Conservation (phyloP, 2,888 invertebrate genomes). For the Xestia sexstrigata region DNA sequence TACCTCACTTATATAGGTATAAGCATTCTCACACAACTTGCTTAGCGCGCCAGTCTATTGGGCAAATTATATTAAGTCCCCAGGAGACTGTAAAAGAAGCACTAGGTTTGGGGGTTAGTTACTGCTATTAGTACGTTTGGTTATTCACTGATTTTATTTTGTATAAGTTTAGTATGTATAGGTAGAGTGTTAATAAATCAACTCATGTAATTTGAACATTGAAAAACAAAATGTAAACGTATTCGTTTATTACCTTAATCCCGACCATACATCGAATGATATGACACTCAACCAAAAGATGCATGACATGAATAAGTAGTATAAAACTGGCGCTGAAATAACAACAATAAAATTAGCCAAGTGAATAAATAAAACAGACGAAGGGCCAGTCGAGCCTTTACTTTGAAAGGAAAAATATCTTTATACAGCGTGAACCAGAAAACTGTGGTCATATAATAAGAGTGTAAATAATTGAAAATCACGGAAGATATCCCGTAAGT, state of each 20-base stretch:
- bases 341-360: neutral
- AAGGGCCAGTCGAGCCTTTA: neutral
- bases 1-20: no score
- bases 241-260: slow-evolving; percentile 24
- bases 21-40: neutral
- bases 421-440: neutral
- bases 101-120: no score
- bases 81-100: no score
- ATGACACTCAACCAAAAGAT: slow-evolving; percentile 47
- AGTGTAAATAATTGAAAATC: no score
- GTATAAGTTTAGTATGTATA: no score
- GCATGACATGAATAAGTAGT: slow-evolving; percentile 34
- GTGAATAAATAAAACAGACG: neutral
- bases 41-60: neutral
- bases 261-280: slow-evolving; percentile 30
- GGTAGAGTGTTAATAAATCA: neutral
- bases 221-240: neutral
- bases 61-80: no score
- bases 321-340: slow-evolving; percentile 43
- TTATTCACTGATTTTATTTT: no score
- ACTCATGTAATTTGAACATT: neutral
- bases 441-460: neutral
- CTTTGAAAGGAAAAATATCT: neutral
- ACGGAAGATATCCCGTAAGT: no score
- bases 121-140: no score